Percentiles rank a stretch among this genome's conserved stretches.
These are phyloP conservation scores for Dynastes tityus DNA, from an alignment of 2,888 invertebrate genomes.

Conservation along the genomic window DNA sequence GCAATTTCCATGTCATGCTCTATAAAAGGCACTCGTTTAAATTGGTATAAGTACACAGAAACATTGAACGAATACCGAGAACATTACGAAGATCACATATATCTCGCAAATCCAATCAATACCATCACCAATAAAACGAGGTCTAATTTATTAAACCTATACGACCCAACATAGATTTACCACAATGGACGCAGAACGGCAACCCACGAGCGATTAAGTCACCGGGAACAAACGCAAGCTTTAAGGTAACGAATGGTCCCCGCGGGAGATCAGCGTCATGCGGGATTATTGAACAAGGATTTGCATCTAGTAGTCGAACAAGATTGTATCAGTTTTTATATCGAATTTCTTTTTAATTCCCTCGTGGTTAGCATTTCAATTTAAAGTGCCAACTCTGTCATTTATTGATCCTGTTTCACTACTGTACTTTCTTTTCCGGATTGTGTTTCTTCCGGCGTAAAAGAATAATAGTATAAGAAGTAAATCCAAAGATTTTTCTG, in stretches of 20 bases:
- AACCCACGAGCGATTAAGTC: slow-evolving; percentile 38
- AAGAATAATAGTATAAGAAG: too few species aligned
- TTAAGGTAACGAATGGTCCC: slow-evolving; percentile 44
- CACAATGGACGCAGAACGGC: slow-evolving; percentile 10
- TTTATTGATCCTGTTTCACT: too few species aligned
- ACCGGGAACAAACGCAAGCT: slow-evolving; percentile 40
- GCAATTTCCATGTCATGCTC: background rate
- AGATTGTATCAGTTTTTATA: slow-evolving; percentile 18
- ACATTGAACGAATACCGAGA: slow-evolving; percentile 8
- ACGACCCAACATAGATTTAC: slow-evolving; percentile 18
- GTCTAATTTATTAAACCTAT: slow-evolving; percentile 34
- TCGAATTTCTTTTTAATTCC: slow-evolving; percentile 5
- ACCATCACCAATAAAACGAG: slow-evolving; percentile 18
- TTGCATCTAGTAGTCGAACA: slow-evolving; percentile 32
- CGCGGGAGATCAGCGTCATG: slow-evolving; percentile 29
- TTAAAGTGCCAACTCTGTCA: slow-evolving; percentile 3
- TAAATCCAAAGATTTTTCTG: too few species aligned
- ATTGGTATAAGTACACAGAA: background rate
- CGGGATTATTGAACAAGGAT: slow-evolving; percentile 40
- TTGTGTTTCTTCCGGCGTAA: too few species aligned
- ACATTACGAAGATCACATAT: background rate
- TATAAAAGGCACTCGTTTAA: background rate
- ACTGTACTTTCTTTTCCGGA: too few species aligned
- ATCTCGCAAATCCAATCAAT: slow-evolving; percentile 20
- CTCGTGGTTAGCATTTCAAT: background rate